Evolutionary conservation across 2,888 invertebrate species (phyloP), one percentile per base, ranked within the genome.

Genomic region (Mamestra brassicae): DNA sequence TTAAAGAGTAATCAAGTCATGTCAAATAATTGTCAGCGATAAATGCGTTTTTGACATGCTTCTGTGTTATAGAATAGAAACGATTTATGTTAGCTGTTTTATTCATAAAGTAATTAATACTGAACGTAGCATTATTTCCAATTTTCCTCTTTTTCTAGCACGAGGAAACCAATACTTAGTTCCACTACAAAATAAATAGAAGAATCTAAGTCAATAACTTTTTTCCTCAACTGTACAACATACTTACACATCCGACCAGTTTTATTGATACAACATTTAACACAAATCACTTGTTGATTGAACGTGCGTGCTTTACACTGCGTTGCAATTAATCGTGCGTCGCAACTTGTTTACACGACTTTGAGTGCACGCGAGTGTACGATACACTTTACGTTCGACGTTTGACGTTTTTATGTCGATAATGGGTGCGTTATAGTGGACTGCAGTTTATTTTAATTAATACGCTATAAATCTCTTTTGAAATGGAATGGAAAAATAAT

Each of bases 261-360:
- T 88, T 88, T 90, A 92, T 91, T 90, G 91, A 89, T 90, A 88
- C 87, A 87, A 87, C 87, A 88, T 89, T 90, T 88, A 90, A 89
- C 91, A 90, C 90, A 93, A 92, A 92, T 92, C 92, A 92, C 89
- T 89, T 87, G 89, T 90, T 90, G 92, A 92, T 91, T 89, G 89
- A 89, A 88, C 87, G 87, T 89, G 90, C 91, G 90, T 90, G 91
- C 86, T 79, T 87, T 82, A 83, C 85, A 87, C 84, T 86, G 87
- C 81, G 85, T 81, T 83, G 86, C 89, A 90, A 91, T 91, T 90
- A 92, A 90, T 90, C 87, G 88, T 81, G 78, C 86, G 86, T 86
- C 83, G 87, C 84, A 84, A 87, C 88, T 85, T 90, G 91, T 92
- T 92, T 90, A 92, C 92, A 91, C 84, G 87, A 86, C 81, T 86